Evolutionary conservation across 2,888 invertebrate species (phyloP).

Genomic region (Drosophila dives): DNA sequence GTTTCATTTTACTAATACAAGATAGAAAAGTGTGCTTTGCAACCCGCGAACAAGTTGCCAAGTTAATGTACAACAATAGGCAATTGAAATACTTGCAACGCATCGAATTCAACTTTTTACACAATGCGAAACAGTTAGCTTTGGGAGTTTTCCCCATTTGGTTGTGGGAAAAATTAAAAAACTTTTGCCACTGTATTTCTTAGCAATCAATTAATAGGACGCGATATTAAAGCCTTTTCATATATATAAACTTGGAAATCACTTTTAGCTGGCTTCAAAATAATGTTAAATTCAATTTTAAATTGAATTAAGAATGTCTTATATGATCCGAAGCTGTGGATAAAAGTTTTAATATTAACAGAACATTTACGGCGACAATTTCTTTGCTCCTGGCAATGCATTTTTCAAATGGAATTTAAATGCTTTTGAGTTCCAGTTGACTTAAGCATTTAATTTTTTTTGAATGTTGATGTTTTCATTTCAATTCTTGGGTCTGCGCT

Average conservation of each 20-base stretch:
- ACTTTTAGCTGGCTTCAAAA: constrained; percentile 20
- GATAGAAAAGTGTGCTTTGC: neutral
- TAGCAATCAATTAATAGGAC: constrained; percentile 35
- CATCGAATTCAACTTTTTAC: constrained; percentile 28
- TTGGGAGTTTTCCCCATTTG: constrained; percentile 34
- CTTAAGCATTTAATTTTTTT: constrained; percentile 68
- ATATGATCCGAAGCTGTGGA: constrained; percentile 19
- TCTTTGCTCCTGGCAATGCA: constrained; percentile 65
- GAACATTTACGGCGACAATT: constrained; percentile 52
- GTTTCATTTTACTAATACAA: neutral
- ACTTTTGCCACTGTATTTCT: constrained; percentile 48
- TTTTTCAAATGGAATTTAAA: constrained; percentile 76
- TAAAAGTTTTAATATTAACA: constrained; percentile 55
- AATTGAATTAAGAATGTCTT: neutral
- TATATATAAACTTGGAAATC: constrained; percentile 25
- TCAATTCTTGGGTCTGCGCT: constrained; percentile 25
- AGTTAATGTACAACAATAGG: constrained; percentile 22
- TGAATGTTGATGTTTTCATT: constrained; percentile 13
- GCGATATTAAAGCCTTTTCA: constrained; percentile 4
- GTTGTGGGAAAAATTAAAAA: constrained; percentile 45
- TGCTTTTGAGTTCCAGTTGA: constrained; percentile 71
- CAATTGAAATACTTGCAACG: constrained; percentile 11
- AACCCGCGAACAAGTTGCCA: neutral
- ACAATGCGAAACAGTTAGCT: constrained; percentile 26
- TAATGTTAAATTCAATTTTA: constrained; percentile 31